Evolutionary conservation across 2,888 invertebrate genomes (phyloP).

Genomic region (Dryobota labecula): DNA sequence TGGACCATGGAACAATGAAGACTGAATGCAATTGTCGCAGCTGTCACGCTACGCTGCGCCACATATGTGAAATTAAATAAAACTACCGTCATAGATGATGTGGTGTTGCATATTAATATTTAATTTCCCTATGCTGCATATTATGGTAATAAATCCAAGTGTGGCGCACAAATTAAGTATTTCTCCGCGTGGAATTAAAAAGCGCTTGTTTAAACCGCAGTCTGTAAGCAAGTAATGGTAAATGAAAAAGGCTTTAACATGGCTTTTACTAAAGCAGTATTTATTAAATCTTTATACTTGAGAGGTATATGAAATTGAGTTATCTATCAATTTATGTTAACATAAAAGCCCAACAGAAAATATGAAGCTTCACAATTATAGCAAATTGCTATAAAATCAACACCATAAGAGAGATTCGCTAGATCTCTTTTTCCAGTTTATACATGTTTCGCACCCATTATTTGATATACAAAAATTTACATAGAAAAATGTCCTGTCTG

Average conservation of each 20-base stretch:
- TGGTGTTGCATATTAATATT: slow-evolving; percentile 47
- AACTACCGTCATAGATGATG: slow-evolving; percentile 46
- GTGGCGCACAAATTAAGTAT: background rate
- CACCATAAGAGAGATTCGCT: background rate
- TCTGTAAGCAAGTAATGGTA: slow-evolving; percentile 1
- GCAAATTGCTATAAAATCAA: background rate
- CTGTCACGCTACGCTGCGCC: slow-evolving; percentile 67
- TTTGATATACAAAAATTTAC: slow-evolving; percentile 4
- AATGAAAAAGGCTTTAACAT: background rate
- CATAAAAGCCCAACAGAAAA: background rate
- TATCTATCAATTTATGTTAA: background rate
- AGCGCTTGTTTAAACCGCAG: background rate
- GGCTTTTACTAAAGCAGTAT: background rate
- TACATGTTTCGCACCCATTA: background rate
- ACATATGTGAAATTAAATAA: slow-evolving; percentile 65
- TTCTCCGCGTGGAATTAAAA: slow-evolving; percentile 9
- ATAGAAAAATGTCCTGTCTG: slow-evolving; percentile 20
- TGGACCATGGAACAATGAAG: slow-evolving; percentile 73
- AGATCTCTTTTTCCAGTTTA: background rate
- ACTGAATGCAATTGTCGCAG: slow-evolving; percentile 70
- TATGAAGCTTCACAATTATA: background rate
- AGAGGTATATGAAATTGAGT: background rate
- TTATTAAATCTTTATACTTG: background rate
- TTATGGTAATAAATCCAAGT: slow-evolving; percentile 23
- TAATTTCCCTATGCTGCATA: slow-evolving; percentile 31